Evolutionary conservation across 2,797 vertebrate species (phyloP), one percentile per base, ranked within the genome.

Genomic region (Pangasius macronema): DNA sequence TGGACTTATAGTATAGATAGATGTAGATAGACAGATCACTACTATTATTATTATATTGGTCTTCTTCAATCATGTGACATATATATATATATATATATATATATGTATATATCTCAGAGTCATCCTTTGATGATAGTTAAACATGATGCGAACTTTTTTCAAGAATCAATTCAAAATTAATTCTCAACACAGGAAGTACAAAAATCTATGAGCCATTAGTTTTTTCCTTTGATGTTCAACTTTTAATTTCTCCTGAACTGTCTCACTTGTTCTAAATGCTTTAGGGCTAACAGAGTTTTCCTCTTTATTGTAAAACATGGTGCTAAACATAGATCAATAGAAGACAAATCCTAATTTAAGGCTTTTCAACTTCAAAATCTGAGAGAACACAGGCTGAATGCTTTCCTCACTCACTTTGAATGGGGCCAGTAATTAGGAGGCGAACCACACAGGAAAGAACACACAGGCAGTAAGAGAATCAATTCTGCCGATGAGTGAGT

Each of bases 401-500:
- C 39, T 76, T 85, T 75, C 53, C 53, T 76, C 72, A 67, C 86
- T 49, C 46, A 77, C 84, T 77, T 57, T 81, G 61, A 87, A 85
- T 79, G 65, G 80, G 22, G 76, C 49, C 80, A 86, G 81, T 68
- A 85, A 89, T 88, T 83, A 89, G 77, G 18, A 84, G 46, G 77
- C 57, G 53, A 65, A 86, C 77, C 76, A 89, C 76, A 87, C 79
- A 89, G 88, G 86, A 90, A 90, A 88, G 72, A 61, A 91, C 89
- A 88, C 88, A 87, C 65, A 80, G 67, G 89, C 88, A 88, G 36
- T 84, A 46, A 87, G 10, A 65, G 72, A 88, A 81, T 83, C 93
- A 93, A 93, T 95, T 94, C 93, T 92, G 91, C 83, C 90, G 95
- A 90, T 96, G 96, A 96, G 94, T 95, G 96, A 96, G 94, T 91